Conservation (phyloP, 2,797 vertebrate genomes). For the Monodelphis domestica region DNA sequence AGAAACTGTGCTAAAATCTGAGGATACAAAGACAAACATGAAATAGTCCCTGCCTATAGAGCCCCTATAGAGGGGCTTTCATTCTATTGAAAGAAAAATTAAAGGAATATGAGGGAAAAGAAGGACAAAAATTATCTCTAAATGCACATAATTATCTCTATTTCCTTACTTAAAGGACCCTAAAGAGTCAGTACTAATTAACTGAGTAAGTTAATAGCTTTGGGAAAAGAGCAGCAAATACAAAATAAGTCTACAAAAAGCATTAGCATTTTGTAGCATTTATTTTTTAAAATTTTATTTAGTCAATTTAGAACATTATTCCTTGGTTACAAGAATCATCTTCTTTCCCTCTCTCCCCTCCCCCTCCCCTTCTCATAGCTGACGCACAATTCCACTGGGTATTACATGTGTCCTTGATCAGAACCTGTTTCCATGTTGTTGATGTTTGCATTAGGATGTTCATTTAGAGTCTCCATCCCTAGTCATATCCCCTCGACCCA, state of each 20-base stretch:
- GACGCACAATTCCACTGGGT: too few relatives aligned
- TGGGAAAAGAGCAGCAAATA: neutral
- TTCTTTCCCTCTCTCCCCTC: too few relatives aligned
- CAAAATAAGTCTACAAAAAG: neutral
- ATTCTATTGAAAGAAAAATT: neutral
- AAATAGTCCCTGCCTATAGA: neutral
- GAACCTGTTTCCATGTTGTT: too few relatives aligned
- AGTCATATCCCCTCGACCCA: too few relatives aligned
- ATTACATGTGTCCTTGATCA: too few relatives aligned
- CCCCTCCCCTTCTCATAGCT: too few relatives aligned
- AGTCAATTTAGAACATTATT: too few relatives aligned
- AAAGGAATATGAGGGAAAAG: neutral
- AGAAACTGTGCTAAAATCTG: neutral
- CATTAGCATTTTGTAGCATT: neutral
- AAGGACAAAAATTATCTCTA: neutral
- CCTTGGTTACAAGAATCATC: too few relatives aligned
- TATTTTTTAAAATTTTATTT: too few relatives aligned
- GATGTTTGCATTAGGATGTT: too few relatives aligned
- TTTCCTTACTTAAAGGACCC: neutral
- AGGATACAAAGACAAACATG: neutral
- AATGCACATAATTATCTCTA: neutral
- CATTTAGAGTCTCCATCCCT: too few relatives aligned
- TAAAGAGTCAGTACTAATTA: neutral
- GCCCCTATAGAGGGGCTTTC: neutral
- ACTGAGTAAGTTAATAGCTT: neutral